Conservation (phyloP, 2,888 invertebrate genomes). For the Caenorhabditis auriculariae region DNA sequence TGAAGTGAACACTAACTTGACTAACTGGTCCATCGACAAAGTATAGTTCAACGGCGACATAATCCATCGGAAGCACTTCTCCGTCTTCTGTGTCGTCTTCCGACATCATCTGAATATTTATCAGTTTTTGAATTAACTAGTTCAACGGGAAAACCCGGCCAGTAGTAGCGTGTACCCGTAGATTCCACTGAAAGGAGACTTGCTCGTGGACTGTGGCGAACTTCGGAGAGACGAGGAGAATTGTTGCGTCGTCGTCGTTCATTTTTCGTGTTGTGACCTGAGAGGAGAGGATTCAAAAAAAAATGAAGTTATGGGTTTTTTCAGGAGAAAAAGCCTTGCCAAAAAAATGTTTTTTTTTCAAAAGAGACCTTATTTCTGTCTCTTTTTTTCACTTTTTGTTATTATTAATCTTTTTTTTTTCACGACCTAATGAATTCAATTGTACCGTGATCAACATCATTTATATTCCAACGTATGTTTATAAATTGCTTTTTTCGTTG, state of each 20-base stretch:
- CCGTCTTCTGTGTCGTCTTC: conserved; percentile 29
- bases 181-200: conserved; percentile 61
- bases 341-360: conserved; percentile 1
- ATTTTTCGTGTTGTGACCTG: conserved; percentile 34
- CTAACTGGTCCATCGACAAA: conserved; percentile 58
- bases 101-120: background rate
- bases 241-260: conserved; percentile 36
- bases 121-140: background rate
- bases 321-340: too few species aligned
- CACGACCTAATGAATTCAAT: too few species aligned
- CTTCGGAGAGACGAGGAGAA: conserved; percentile 59
- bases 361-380: too few species aligned
- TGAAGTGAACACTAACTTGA: conserved; percentile 27
- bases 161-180: conserved; percentile 53
- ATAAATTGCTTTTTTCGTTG: too few species aligned
- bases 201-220: conserved; percentile 61
- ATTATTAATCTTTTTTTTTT: too few species aligned
- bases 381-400: too few species aligned
- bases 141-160: conserved; percentile 30
- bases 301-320: background rate
- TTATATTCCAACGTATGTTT: too few species aligned
- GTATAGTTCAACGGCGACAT: conserved; percentile 60
- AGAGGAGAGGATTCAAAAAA: conserved; percentile 1
- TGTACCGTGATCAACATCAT: too few species aligned
- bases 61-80: conserved; percentile 35